These are phyloP conservation scores for Andrena dorsata DNA, from an alignment of 2,888 invertebrate species.

Conservation along the genomic window DNA sequence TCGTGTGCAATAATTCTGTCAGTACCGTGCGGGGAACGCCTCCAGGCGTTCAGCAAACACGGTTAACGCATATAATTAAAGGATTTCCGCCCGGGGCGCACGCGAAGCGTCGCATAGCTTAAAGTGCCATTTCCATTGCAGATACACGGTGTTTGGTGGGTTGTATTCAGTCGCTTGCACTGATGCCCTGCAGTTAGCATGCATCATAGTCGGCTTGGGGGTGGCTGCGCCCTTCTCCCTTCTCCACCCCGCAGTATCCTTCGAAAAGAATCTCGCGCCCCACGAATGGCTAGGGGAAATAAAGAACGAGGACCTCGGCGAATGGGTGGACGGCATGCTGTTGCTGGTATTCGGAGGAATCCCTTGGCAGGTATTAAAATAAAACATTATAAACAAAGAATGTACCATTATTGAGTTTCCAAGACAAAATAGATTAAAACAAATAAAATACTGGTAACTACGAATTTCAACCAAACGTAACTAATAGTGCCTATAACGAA, in stretches of 20 bases:
- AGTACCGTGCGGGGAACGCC: too few species aligned
- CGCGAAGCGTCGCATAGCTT: too few species aligned
- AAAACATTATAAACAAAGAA: neutral
- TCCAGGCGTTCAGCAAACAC: too few species aligned
- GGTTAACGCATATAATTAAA: too few species aligned
- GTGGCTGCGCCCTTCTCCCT: constrained; percentile 89
- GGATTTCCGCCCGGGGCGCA: too few species aligned
- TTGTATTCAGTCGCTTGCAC: constrained; percentile 90
- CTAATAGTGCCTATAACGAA: too few species aligned
- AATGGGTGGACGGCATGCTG: constrained; percentile 87
- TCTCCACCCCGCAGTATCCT: constrained; percentile 86
- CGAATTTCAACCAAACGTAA: too few species aligned
- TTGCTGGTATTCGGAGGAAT: constrained; percentile 89
- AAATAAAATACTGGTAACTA: too few species aligned
- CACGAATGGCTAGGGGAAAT: constrained; percentile 87
- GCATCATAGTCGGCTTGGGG: constrained; percentile 89
- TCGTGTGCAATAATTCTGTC: too few species aligned
- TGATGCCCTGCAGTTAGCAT: constrained; percentile 89
- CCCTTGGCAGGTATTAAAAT: constrained; percentile 88
- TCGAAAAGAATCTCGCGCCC: constrained; percentile 79
- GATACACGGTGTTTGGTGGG: constrained; percentile 90
- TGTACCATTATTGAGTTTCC: neutral
- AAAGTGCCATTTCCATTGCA: constrained; percentile 58
- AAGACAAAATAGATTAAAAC: neutral
- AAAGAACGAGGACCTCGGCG: constrained; percentile 84